Base-by-base conservation (phyloP, 2,113 vertebrate species). In the Catharus minimus region DNA sequence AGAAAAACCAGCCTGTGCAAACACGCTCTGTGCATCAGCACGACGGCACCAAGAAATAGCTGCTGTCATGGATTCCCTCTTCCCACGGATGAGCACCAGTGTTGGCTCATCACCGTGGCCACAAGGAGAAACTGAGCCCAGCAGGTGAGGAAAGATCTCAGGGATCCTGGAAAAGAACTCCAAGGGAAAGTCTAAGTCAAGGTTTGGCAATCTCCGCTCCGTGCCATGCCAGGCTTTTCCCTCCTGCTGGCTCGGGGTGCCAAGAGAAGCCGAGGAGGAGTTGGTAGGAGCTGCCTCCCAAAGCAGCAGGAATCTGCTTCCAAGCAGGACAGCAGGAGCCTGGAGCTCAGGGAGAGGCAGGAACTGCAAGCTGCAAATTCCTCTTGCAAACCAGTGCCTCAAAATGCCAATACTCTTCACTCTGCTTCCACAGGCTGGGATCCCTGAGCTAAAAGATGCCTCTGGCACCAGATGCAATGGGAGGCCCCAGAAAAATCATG, bases 341-440 rank as follows among this genome's bases (percentile, higher is more conserved):
- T 5, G 28, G 41, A 72, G 41, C 53, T 32, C 46, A 3, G 75
- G 72, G 21, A 85, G 46, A 76, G 53, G 8, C 19, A 36, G 33
- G 47, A 73, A 56, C 0, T 5, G 41, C 84, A 60, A 56, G 36
- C 10, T 38, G 41, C 22, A 46, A 28, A n/a, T 33, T 56, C 44
- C 36, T 52, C 46, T 10, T 13, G 44, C 55, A 46, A 36, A 49
- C 0, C 30, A 68, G 39, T 0, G 9, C 39, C 71, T 46, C 62
- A 4, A n/a, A 87, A 56, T 4, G 10, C 46, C 67, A 18, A 0
- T 0, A 38, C 44, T 27, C 3, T 26, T 1, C 8, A 18, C 65
- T 43, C 66, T 32, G 68, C 44, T 3, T 13, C n/a, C 83, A 4
- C 0, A 9, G 46, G 1, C 60, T 14, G 39, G 39, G 39, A 17